A percentile compares a stretch with the other conserved stretches of the same genome.
These are phyloP conservation scores for Protobothrops flavoviridis DNA, from an alignment of 2,113 vertebrate genomes.

Conservation along the genomic window DNA sequence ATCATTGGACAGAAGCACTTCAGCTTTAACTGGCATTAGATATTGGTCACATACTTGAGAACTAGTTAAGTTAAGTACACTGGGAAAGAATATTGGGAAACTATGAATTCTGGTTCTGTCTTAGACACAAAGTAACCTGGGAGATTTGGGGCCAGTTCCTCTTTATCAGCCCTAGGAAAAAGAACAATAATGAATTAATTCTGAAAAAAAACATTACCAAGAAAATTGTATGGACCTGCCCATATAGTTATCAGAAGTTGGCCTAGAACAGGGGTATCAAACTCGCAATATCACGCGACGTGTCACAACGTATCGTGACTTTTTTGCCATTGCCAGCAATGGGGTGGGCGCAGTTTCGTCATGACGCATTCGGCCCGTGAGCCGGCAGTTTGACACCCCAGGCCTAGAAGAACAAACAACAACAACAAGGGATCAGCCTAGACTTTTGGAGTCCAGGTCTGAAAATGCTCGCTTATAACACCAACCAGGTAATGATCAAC, in stretches of 20 bases:
- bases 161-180: neutral
- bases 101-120: neutral
- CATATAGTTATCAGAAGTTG: neutral
- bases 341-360: no score
- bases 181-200: neutral
- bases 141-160: neutral
- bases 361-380: no score
- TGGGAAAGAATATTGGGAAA: neutral
- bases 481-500: neutral
- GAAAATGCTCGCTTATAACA: neutral
- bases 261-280: neutral
- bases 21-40: neutral
- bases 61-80: neutral
- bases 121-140: neutral
- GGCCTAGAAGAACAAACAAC: neutral
- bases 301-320: no score
- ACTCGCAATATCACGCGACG: fast-evolving
- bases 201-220: neutral
- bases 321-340: no score
- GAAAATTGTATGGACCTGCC: neutral
- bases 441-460: neutral
- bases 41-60: neutral
- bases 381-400: no score
- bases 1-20: neutral
- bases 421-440: neutral